Conservation (phyloP, 2,888 invertebrate genomes). For the Plebejus argus region DNA sequence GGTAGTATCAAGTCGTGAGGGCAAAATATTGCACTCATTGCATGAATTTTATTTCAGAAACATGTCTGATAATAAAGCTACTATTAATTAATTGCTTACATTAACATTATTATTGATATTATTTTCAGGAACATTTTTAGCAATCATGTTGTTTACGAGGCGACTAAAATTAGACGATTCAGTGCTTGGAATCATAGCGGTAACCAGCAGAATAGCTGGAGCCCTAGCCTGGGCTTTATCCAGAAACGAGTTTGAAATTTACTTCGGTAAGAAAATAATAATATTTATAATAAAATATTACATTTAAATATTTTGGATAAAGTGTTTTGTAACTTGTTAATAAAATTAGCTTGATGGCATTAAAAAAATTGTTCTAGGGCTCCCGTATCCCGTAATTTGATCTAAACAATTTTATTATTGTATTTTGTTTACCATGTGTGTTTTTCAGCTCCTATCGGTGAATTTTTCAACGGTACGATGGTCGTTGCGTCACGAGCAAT, state of each 20-base stretch:
- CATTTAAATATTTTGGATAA: too few species aligned
- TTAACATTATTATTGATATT: conserved; percentile 33
- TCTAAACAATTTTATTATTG: too few species aligned
- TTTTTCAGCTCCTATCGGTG: conserved; percentile 82
- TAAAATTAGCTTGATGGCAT: too few species aligned
- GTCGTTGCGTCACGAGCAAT: conserved; percentile 87
- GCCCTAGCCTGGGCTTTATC: conserved; percentile 61
- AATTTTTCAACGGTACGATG: conserved; percentile 87
- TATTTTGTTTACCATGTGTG: neutral
- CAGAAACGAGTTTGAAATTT: conserved; percentile 61
- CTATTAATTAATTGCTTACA: too few species aligned
- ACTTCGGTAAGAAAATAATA: conserved; percentile 52
- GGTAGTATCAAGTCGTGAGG: too few species aligned
- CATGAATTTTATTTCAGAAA: too few species aligned
- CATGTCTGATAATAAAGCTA: too few species aligned
- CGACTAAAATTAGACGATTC: conserved; percentile 65
- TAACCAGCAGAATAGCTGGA: conserved; percentile 66
- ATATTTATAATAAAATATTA: too few species aligned
- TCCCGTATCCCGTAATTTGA: too few species aligned
- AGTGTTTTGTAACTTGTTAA: too few species aligned
- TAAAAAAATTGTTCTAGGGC: too few species aligned
- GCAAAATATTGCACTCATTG: too few species aligned
- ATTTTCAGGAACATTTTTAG: conserved; percentile 57
- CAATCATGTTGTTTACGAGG: conserved; percentile 68
- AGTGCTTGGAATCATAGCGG: conserved; percentile 64